Evolutionary conservation across 1,140 invertebrate genomes (phyloP).

Genomic region (Orchesella cincta): DNA sequence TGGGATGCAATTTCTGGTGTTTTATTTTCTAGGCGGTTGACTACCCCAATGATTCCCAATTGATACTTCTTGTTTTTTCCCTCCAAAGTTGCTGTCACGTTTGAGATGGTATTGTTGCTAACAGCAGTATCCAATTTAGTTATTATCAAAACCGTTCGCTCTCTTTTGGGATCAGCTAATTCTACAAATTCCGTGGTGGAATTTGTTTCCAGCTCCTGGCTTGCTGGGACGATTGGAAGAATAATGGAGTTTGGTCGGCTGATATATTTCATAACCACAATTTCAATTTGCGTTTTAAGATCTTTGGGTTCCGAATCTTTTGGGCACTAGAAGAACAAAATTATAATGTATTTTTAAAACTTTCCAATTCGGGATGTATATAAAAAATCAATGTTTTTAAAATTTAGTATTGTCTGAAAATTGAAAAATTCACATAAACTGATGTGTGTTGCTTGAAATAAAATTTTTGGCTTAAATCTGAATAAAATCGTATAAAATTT

Average conservation of each 20-base stretch:
- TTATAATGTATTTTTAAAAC: too few relatives aligned
- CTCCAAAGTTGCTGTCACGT: conserved; percentile 96
- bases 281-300: conserved; percentile 53
- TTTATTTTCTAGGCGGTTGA: conserved; percentile 55
- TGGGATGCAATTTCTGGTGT: not conserved
- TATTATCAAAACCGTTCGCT: conserved; percentile 66
- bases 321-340: too few relatives aligned
- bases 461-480: too few relatives aligned
- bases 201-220: conserved; percentile 62
- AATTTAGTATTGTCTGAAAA: too few relatives aligned
- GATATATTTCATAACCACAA: conserved; percentile 54
- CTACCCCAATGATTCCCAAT: conserved; percentile 96
- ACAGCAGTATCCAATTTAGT: conserved; percentile 94
- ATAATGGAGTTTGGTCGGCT: conserved; percentile 56
- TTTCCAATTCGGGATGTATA: conserved; percentile 89
- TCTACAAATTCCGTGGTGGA: conserved; percentile 61
- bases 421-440: too few relatives aligned
- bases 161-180: conserved; percentile 62
- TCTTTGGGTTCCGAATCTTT: conserved; percentile 44
- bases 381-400: too few relatives aligned
- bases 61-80: conserved; percentile 98
- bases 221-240: conserved; percentile 61
- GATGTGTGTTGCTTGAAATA: too few relatives aligned
- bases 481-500: too few relatives aligned
- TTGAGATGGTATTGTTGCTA: conserved; percentile 93